Evolutionary conservation across 2,888 invertebrate genomes (phyloP).

Genomic region (Drosophila austrosaltans): DNA sequence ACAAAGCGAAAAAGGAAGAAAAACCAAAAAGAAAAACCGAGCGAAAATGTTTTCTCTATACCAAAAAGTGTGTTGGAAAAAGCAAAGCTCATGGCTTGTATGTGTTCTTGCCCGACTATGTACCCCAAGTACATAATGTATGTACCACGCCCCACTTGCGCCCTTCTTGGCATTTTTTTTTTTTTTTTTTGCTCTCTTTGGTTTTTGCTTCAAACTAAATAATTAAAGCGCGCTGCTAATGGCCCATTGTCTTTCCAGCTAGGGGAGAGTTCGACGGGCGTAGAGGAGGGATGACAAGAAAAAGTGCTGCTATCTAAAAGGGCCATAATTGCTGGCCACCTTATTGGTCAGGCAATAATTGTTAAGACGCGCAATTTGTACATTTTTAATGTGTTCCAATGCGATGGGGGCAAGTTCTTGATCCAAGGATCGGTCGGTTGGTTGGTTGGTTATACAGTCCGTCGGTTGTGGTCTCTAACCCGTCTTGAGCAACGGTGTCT

Average conservation of each 20-base stretch:
- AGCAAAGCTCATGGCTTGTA: constrained; percentile 65
- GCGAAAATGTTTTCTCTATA: constrained; percentile 58
- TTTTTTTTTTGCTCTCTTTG: constrained; percentile 35
- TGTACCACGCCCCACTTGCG: constrained; percentile 32
- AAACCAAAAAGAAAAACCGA: constrained; percentile 49
- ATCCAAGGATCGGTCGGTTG: constrained; percentile 8
- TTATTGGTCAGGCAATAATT: constrained; percentile 67
- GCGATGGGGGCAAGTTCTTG: constrained; percentile 9
- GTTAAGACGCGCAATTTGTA: constrained; percentile 79
- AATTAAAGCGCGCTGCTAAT: constrained; percentile 77
- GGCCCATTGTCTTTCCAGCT: constrained; percentile 69
- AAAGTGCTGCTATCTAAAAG: constrained; percentile 49
- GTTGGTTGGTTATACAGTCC: not conserved
- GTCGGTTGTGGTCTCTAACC: constrained; percentile 10
- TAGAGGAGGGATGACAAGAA: constrained; percentile 10
- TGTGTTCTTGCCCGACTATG: constrained; percentile 37
- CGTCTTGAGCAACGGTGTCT: constrained; percentile 1
- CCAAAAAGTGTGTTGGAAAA: constrained; percentile 39
- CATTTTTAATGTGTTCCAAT: constrained; percentile 67
- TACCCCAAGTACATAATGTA: constrained; percentile 23
- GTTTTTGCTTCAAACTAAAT: constrained; percentile 66
- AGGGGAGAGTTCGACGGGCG: constrained; percentile 12
- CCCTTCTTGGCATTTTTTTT: constrained; percentile 21
- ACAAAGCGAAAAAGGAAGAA: constrained; percentile 27
- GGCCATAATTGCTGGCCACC: constrained; percentile 66